Conservation (phyloP, 2,888 invertebrate species). For the Melieria omissa region DNA sequence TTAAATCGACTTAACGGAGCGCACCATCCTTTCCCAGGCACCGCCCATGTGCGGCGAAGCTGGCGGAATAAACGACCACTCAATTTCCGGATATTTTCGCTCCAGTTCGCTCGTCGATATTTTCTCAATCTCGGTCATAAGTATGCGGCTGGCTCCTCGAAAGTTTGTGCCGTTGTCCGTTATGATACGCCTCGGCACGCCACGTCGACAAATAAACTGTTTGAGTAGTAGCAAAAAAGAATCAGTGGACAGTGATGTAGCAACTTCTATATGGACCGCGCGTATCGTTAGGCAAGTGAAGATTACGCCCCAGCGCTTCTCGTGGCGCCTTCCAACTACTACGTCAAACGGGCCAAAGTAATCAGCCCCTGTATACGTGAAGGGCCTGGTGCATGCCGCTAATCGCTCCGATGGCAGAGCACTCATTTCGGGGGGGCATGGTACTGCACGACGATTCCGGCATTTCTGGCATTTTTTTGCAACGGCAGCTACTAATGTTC, state of each 20-base stretch:
- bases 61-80: conserved; percentile 37
- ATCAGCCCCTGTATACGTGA: conserved; percentile 32
- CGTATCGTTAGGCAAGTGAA: conserved; percentile 15
- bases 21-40: conserved; percentile 42
- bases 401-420: conserved; percentile 11
- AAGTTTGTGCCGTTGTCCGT: conserved; percentile 43
- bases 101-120: conserved; percentile 14
- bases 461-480: too few species aligned
- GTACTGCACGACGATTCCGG: too few species aligned
- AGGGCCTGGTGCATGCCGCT: conserved; percentile 6
- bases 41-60: conserved; percentile 42
- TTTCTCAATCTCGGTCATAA: conserved; percentile 20
- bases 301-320: conserved; percentile 27
- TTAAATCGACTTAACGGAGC: conserved; percentile 40
- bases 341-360: conserved; percentile 34
- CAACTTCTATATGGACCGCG: conserved; percentile 34
- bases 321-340: conserved; percentile 21
- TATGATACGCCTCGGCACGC: conserved; percentile 17
- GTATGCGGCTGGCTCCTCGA: conserved; percentile 29
- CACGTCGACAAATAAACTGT: too few species aligned
- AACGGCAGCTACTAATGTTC: too few species aligned
- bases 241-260: conserved; percentile 21
- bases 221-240: conserved; percentile 24
- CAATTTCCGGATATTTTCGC: conserved; percentile 23
- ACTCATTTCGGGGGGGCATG: conserved; percentile 24